Conservation (phyloP, 2,888 invertebrate genomes). For the Pristionchus mayeri region DNA sequence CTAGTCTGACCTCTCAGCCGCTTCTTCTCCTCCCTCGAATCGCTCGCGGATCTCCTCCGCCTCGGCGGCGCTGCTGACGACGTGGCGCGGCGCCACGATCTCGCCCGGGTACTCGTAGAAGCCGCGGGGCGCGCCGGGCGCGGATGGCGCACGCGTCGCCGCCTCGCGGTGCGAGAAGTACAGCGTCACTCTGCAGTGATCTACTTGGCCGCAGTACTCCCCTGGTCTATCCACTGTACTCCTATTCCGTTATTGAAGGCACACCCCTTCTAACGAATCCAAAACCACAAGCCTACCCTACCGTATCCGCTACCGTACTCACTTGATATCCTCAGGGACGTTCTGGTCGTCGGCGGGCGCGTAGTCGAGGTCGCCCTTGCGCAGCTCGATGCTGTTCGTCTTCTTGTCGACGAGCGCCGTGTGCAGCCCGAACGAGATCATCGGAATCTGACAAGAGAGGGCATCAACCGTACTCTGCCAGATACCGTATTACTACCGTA, state of each 20-base stretch:
- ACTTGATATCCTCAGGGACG: constrained; percentile 53
- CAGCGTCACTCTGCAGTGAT: neutral
- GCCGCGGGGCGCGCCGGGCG: neutral
- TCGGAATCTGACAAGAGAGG: constrained; percentile 79
- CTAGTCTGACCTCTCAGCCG: no score
- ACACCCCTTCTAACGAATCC: no score
- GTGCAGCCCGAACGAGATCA: constrained; percentile 81
- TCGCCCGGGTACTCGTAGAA: constrained; percentile 26
- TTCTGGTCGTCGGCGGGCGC: constrained; percentile 53
- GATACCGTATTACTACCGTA: neutral
- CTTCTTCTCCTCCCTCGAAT: constrained; percentile 16
- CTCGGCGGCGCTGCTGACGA: neutral
- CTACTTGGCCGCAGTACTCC: no score
- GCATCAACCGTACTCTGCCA: neutral
- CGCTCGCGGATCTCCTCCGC: constrained; percentile 33
- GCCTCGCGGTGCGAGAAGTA: neutral
- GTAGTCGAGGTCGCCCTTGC: constrained; percentile 60
- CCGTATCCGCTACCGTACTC: constrained; percentile 19
- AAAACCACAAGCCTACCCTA: no score
- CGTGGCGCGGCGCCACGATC: constrained; percentile 47
- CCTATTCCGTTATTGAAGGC: neutral
- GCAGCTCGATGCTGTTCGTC: neutral
- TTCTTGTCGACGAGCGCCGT: constrained; percentile 83
- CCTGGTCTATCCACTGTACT: neutral
- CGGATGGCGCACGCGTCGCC: neutral